Evolutionary conservation across 2,888 invertebrate genomes (phyloP).

Genomic region (Amphimallon solstitiale): DNA sequence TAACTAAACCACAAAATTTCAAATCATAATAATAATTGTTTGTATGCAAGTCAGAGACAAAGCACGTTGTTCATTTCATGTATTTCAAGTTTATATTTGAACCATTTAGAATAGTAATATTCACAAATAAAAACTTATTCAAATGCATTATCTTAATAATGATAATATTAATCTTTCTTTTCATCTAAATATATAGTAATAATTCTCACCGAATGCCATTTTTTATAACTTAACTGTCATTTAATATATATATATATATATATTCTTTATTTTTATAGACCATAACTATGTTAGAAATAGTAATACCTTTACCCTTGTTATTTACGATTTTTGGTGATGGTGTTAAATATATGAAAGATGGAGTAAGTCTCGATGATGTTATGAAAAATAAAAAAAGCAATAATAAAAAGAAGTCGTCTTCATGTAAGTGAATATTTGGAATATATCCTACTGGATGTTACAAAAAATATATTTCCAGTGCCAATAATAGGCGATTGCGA

Average conservation of each 20-base stretch:
- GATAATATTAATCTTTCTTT: no score
- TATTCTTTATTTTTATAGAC: slow-evolving; percentile 67
- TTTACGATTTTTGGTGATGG: slow-evolving; percentile 93
- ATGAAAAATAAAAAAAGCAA: slow-evolving; percentile 60
- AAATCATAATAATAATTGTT: no score
- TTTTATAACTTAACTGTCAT: no score
- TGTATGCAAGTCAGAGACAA: no score
- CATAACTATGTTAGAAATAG: slow-evolving; percentile 87
- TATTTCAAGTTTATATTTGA: no score
- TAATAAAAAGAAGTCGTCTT: slow-evolving; percentile 14
- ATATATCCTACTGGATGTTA: neutral
- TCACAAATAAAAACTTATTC: no score
- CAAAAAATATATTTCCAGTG: slow-evolving; percentile 60
- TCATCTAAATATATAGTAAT: no score
- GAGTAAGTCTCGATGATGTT: slow-evolving; percentile 59
- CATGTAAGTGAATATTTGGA: slow-evolving; percentile 14
- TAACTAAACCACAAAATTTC: no score
- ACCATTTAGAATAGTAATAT: no score
- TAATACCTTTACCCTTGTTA: slow-evolving; percentile 86
- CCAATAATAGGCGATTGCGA: slow-evolving; percentile 74
- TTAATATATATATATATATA: slow-evolving; percentile 36
- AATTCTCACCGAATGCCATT: no score
- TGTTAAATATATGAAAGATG: slow-evolving; percentile 76
- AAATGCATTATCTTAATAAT: no score
- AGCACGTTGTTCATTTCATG: no score